Base-by-base conservation (phyloP, 2,888 invertebrate genomes). In the Netelia inedita region DNA sequence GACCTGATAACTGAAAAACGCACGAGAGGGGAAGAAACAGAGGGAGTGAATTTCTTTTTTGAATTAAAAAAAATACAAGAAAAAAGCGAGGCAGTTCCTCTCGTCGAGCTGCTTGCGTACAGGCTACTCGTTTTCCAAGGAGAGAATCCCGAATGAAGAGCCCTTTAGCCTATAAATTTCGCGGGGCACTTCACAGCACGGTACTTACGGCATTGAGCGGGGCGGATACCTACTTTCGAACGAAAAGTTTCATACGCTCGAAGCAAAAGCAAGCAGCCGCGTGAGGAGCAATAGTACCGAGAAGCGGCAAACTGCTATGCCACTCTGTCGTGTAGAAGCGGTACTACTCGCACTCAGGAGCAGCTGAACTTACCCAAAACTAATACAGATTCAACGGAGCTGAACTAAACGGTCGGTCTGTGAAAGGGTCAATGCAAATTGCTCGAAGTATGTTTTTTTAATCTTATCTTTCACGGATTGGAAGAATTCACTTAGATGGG, bases 101-200 rank as follows among this genome's bases (percentile, higher is more conserved):
- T 61, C 65, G 66, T 68, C 81, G 78, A 68, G 63, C 78, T 85
- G 71, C 79, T 79, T 79, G 43, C 43, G 53, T 53, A 69, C 69
- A 23, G 23, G 0, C 50, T 23, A 35, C 65, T 28, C 50, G 14
- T 14, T 16, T 43, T 35, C 21, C 8, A 21, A 46, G 28, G 46
- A 63, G 63, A 63, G 72, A 72, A 59, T 66, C 35, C 50, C 63
- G 69, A 68, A 82, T 73, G 71, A 59, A 50, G 65, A 41, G 53
- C 79, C 83, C 79, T 79, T 80, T 79, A 71, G 50, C 80, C 79
- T 82, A 61, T 74, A 78, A 82, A 82, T 82, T 82, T 82, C 73
- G 76, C 78, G 16, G 57, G 78, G 66, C 71, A 76, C 63, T 82
- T 82, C 74, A 43, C 65, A 71, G 72, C 50, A 73, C 55, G 71